Evolutionary conservation across 2,888 invertebrate species (phyloP).

Genomic region (Temnothorax ravouxi): DNA sequence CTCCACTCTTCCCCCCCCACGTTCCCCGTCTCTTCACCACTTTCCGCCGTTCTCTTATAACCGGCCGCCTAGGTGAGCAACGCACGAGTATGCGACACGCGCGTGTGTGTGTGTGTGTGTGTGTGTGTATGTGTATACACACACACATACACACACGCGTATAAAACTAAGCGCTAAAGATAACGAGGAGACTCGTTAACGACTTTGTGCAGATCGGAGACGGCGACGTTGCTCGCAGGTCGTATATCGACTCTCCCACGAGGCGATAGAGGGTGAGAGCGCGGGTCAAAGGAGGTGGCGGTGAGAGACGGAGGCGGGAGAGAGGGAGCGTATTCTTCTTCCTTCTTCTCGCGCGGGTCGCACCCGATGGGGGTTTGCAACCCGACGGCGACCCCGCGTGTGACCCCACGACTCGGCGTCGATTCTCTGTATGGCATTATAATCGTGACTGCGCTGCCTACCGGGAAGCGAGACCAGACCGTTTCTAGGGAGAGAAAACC

Average conservation of each 20-base stretch:
- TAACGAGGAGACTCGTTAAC: constrained; percentile 75
- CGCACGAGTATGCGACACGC: constrained; percentile 17
- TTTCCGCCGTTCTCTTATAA: constrained; percentile 50
- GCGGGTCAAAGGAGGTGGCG: constrained; percentile 43
- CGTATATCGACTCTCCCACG: constrained; percentile 70
- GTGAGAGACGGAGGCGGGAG: background rate
- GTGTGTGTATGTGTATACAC: background rate
- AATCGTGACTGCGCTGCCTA: constrained; percentile 71
- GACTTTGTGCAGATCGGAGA: constrained; percentile 68
- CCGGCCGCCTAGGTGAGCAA: constrained; percentile 28
- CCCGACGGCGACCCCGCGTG: constrained; percentile 72
- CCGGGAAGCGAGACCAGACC: constrained; percentile 65
- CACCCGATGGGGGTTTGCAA: constrained; percentile 62
- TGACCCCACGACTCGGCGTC: constrained; percentile 71
- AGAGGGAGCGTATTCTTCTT: constrained; percentile 48
- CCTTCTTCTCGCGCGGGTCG: constrained; percentile 52
- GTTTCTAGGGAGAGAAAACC: constrained; percentile 61
- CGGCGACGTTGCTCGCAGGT: constrained; percentile 61
- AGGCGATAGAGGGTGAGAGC: constrained; percentile 33
- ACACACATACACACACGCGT: background rate
- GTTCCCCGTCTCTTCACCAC: constrained; percentile 21
- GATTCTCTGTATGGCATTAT: constrained; percentile 73
- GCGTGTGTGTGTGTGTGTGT: too few species aligned
- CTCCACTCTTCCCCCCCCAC: constrained; percentile 20
- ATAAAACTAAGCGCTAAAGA: constrained; percentile 64